Conservation (phyloP, 2,113 vertebrate genomes). For the Labrus mixtus region DNA sequence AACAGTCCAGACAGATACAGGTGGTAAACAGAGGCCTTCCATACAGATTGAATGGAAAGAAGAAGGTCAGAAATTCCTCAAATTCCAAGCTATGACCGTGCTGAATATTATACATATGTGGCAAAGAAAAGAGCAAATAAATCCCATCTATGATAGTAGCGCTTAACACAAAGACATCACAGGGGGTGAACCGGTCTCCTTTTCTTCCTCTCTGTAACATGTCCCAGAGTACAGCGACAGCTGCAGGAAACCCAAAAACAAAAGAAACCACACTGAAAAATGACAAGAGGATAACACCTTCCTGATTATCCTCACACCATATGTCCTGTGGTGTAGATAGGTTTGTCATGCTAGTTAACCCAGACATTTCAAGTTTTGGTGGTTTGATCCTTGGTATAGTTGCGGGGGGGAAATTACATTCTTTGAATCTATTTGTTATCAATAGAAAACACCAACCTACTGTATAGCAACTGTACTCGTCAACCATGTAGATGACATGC, state of each 20-base stretch:
- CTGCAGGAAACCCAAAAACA: conserved; percentile 26
- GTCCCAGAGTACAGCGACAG: conserved; percentile 8
- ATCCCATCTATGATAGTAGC: conserved; percentile 22
- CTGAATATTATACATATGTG: fast-evolving
- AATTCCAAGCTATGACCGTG: fast-evolving
- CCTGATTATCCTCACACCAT: fast-evolving
- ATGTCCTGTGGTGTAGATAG: not conserved
- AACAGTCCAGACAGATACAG: conserved; percentile 57
- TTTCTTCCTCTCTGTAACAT: conserved; percentile 26
- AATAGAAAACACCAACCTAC: not conserved
- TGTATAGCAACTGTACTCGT: not conserved
- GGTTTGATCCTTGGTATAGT: too few species aligned
- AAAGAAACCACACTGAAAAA: not conserved
- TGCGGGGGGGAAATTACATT: not conserved
- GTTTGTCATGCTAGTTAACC: not conserved
- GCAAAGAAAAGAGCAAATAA: not conserved
- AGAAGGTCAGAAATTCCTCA: fast-evolving
- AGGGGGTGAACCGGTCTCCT: not conserved
- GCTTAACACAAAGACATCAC: conserved; percentile 31
- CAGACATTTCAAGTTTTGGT: not conserved
- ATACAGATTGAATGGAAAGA: not conserved
- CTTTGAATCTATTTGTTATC: not conserved
- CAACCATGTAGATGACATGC: too few species aligned
- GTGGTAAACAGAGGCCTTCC: conserved; percentile 43
- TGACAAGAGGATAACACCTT: not conserved